Base-by-base conservation (phyloP, 1,140 invertebrate species). In the Conopomorpha cramerella region DNA sequence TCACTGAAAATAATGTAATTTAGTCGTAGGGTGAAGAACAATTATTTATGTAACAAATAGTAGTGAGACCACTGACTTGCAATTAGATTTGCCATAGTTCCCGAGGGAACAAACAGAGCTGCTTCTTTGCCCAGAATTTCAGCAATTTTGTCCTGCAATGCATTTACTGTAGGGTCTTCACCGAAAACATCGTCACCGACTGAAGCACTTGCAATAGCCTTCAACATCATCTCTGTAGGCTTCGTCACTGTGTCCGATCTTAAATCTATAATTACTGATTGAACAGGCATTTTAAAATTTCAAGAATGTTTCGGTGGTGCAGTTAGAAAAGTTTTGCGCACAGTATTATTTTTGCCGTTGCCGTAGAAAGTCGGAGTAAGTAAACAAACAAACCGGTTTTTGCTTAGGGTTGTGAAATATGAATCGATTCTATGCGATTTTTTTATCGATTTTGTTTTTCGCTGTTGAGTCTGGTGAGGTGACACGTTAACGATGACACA, bases 71-170 rank as follows among this genome's bases (percentile, higher is more conserved):
- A 82, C 83, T 85, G 81, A 96, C 93, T 82, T 49, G 93, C 85
- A 51, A 96, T 86, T 34, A 98, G 81, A 80, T 98, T 98, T 30
- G 89, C 89, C 95, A 98, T 97, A 1, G 95, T 97, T 35, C 95
- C 95, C 42, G 89, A 91, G 2, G 91, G 83, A 16, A 98, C 87
- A 76, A 95, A 96, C 19, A 98, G 56, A 0, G 89, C 92, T 31
- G 87, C 88, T 74, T 98, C 93, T 77, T 95, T 98, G 6, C 87
- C 91, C 16, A 96, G 80, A 28, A 96, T 50, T 30, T 81, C 55
- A 0, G 95, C 93, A 34, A 87, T 82, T 55, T 81, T 85, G 45
- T 78, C 65, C 68, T 97, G 88, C 45, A 98, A 66, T 50, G 85
- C 89, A 46, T 84, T 88, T 0, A 96, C 87, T 2, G 95, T 97